A percentile compares a stretch with the other conserved stretches of the same genome.
Conservation (phyloP, 2,113 vertebrate genomes). For the Oreocharis arfaki region DNA sequence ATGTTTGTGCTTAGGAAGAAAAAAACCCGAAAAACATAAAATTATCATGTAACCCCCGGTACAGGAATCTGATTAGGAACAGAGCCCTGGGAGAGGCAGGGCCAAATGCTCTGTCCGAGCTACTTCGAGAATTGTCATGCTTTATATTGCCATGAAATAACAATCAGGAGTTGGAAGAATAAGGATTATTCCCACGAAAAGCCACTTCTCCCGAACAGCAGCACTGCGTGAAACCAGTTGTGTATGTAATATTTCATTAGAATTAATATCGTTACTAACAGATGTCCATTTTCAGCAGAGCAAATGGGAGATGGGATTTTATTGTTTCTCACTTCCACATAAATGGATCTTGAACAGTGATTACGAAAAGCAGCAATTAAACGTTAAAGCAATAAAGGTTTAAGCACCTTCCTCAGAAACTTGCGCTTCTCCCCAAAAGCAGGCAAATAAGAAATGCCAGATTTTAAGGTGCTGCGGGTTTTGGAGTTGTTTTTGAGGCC, state of each 20-base stretch:
- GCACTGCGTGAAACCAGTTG: constrained; percentile 52
- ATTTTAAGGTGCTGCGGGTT: not conserved
- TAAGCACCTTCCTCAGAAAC: not conserved
- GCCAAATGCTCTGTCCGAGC: not conserved
- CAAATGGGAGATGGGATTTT: constrained; percentile 59
- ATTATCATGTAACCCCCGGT: not conserved
- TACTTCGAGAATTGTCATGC: constrained; percentile 40
- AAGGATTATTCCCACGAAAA: constrained; percentile 29
- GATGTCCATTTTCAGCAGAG: constrained; percentile 45
- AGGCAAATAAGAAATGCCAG: not conserved
- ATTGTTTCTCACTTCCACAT: constrained; percentile 63
- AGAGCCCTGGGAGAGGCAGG: not conserved
- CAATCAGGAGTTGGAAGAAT: constrained; percentile 25
- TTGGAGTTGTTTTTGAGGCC: not conserved
- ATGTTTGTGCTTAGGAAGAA: not conserved
- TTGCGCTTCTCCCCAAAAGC: not conserved
- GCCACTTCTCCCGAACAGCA: constrained; percentile 45
- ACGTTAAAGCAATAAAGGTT: constrained; percentile 20
- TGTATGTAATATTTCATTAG: constrained; percentile 64
- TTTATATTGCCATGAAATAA: constrained; percentile 31
- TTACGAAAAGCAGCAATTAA: constrained; percentile 51
- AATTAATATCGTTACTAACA: constrained; percentile 59
- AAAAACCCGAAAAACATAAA: not conserved
- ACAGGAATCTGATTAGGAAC: constrained; percentile 53
- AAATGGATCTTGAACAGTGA: constrained; percentile 57